Evolutionary conservation across 2,888 invertebrate species (phyloP).

Genomic region (Drosophila setosimentum): DNA sequence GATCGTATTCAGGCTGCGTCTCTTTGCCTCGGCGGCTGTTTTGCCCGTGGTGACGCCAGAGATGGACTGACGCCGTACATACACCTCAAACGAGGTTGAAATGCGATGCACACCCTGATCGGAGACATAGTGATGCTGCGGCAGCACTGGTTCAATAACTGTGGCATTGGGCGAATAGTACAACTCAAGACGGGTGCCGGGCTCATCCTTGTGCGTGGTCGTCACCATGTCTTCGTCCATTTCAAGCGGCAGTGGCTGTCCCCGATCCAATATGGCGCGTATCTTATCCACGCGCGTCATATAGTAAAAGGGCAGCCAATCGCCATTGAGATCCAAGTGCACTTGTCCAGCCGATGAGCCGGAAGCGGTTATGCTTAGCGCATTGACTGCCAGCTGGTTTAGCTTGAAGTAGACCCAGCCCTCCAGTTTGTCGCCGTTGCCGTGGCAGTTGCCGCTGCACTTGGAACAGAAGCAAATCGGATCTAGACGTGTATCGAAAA

Average conservation of each 20-base stretch:
- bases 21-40: slow-evolving; percentile 47
- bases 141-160: slow-evolving; percentile 79
- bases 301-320: slow-evolving; percentile 84
- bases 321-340: slow-evolving; percentile 72
- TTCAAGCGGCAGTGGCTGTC: slow-evolving; percentile 84
- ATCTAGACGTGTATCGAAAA: slow-evolving; percentile 80
- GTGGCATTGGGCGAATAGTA: slow-evolving; percentile 84
- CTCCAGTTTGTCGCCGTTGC: slow-evolving; percentile 80
- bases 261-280: slow-evolving; percentile 84
- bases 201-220: slow-evolving; percentile 84
- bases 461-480: slow-evolving; percentile 84
- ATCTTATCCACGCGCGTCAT: slow-evolving; percentile 85
- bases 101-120: slow-evolving; percentile 83
- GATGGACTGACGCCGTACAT: slow-evolving; percentile 84
- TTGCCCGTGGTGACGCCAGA: slow-evolving; percentile 75
- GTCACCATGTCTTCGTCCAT: slow-evolving; percentile 75
- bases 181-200: slow-evolving; percentile 83
- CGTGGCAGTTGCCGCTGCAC: slow-evolving; percentile 73
- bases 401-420: slow-evolving; percentile 85
- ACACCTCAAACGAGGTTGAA: slow-evolving; percentile 85
- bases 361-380: slow-evolving; percentile 50
- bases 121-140: slow-evolving; percentile 81
- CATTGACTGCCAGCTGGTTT: slow-evolving; percentile 84
- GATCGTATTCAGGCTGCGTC: slow-evolving; percentile 49
- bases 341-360: slow-evolving; percentile 44